Evolutionary conservation across 2,797 vertebrate genomes (phyloP).

Genomic region (Pyrrhura leucotis): DNA sequence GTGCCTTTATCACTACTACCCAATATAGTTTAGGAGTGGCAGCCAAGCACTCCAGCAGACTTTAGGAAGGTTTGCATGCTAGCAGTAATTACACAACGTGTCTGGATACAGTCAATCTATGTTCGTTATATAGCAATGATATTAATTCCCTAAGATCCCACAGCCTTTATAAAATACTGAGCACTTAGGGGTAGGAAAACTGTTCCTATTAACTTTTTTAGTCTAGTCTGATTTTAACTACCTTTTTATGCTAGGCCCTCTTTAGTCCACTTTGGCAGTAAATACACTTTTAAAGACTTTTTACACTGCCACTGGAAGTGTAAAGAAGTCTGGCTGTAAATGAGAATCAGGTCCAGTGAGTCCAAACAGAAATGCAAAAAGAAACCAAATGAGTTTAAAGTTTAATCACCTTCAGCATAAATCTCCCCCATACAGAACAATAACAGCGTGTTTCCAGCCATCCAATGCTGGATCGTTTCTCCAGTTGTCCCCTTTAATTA

Average conservation of each 20-base stretch:
- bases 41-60: background rate
- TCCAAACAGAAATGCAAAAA: background rate
- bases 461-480: conserved; percentile 19
- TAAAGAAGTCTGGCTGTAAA: conserved; percentile 20
- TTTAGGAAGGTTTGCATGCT: background rate
- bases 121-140: background rate
- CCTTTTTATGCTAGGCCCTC: background rate
- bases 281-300: conserved; percentile 1
- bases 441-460: conserved; percentile 19
- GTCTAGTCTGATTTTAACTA: conserved; percentile 25
- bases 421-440: background rate
- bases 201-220: conserved; percentile 12
- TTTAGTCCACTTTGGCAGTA: conserved; percentile 13
- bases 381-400: conserved; percentile 2
- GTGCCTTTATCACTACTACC: background rate
- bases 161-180: conserved; percentile 17
- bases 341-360: background rate
- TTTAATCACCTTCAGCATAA: conserved; percentile 42
- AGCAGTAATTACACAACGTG: background rate
- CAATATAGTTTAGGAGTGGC: background rate
- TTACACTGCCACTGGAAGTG: conserved; percentile 5
- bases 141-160: conserved; percentile 12
- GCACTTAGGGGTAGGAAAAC: background rate
- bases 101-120: background rate
- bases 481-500: conserved; percentile 57